phyloP scores from a whole-genome alignment of 2,888 invertebrate species.

The Phengaris arion region DNA sequence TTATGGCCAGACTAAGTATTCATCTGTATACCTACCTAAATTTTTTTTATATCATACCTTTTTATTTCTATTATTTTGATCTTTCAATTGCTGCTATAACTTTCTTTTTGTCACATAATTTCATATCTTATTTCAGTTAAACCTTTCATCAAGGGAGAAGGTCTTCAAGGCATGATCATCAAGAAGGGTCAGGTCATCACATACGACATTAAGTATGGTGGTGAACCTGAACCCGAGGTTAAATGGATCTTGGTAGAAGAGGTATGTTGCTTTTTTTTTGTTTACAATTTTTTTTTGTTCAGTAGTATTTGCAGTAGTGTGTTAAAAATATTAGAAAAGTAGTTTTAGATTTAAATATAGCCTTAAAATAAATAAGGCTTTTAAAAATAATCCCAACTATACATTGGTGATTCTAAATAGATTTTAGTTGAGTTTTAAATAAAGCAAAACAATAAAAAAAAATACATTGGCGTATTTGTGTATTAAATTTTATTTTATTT shows the following conservation, averaged over 20 bases:
- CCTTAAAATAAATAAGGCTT: neutral
- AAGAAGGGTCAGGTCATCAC: conserved; percentile 97
- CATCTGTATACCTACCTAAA: too few species aligned
- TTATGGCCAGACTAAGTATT: too few species aligned
- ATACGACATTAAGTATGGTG: conserved; percentile 96
- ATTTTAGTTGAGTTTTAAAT: neutral
- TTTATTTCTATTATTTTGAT: too few species aligned
- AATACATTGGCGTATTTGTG: neutral
- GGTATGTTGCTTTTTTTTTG: conserved; percentile 70
- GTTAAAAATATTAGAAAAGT: neutral
- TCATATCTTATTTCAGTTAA: conserved; percentile 82
- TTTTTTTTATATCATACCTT: too few species aligned
- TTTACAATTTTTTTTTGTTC: neutral
- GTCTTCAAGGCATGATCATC: conserved; percentile 91
- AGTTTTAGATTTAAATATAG: conserved; percentile 12
- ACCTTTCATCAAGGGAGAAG: conserved; percentile 95
- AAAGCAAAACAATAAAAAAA: conserved; percentile 10
- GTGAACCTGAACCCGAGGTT: conserved; percentile 97
- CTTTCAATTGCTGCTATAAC: neutral
- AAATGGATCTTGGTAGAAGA: conserved; percentile 92
- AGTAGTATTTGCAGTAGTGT: conserved; percentile 13
- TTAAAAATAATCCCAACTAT: conserved; percentile 9
- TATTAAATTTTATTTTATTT: conserved; percentile 49
- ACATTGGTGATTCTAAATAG: conserved; percentile 13
- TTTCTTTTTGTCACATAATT: neutral